Evolutionary conservation across 2,888 invertebrate species (phyloP), one percentile per base, ranked within the genome.

Genomic region (Syritta pipiens): DNA sequence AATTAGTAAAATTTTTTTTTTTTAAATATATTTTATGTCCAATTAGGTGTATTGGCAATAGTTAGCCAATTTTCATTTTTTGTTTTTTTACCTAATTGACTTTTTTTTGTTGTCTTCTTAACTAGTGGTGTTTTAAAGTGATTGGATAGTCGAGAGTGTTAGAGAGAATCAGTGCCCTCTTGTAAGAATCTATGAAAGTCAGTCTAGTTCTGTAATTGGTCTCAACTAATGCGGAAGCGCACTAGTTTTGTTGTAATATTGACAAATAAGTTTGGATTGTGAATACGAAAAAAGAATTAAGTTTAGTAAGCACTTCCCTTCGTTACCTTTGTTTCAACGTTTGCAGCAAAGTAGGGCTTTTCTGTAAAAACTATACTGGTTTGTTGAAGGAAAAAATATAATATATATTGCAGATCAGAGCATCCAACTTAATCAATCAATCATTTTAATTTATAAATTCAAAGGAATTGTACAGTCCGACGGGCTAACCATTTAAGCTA

Each of bases 151-250:
- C 48, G 49, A 71, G 53, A 49, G 30, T 48, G 26, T 20, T 49
- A 46, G 63, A 71, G 57, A 63, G 76, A 76, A 60, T 32, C 20
- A 63, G 44, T 69, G 51, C 60, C 55, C 53, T 65, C 71, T 17
- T 46, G 48, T 42, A 71, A 76, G 59, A 71, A 65, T 65, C 65
- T 77, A 60, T 83, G 79, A 82, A 84, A 84, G 85, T 86, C 86
- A 86, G 86, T 86, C 86, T 86, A 86, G 85, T 85, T 84, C 82
- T 81, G 84, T 84, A 84, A 83, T 86, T 86, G 86, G 86, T 86
- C 86, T 81, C 83, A 75, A 44, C 67, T 74, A 60, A 53, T 10
- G 46, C 35, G 40, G 55, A 28, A 20, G 5, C 4, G 12, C 32
- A 28, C 28, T 12, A 26, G 55, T 10, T 55, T 24, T 42, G 19